These are phyloP conservation scores for Sphecodes monilicornis DNA, from an alignment of 2,888 invertebrate species.

Conservation along the genomic window DNA sequence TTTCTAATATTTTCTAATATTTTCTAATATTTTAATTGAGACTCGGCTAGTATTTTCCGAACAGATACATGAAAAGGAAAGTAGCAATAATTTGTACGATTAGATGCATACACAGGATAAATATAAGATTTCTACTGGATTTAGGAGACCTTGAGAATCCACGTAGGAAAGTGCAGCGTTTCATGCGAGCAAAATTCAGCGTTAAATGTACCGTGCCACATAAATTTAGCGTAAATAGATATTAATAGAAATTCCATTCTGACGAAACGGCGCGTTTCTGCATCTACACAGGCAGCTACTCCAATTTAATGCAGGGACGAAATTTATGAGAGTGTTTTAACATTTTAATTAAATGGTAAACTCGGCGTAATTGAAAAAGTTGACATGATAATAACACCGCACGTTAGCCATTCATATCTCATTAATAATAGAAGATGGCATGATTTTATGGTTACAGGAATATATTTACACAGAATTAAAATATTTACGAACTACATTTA, in stretches of 20 bases:
- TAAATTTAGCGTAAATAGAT: slow-evolving; percentile 56
- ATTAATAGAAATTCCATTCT: slow-evolving; percentile 55
- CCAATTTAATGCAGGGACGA: not conserved
- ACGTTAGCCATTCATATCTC: too few relatives aligned
- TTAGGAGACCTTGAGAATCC: not conserved
- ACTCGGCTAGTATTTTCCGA: too few relatives aligned
- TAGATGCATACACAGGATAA: not conserved
- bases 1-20: too few relatives aligned
- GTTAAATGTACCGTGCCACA: not conserved
- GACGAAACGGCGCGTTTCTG: not conserved
- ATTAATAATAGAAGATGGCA: not conserved
- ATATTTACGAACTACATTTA: not conserved
- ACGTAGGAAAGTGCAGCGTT: not conserved
- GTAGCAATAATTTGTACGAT: not conserved
- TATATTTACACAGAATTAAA: not conserved
- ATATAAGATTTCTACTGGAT: not conserved
- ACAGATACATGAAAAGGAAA: not conserved
- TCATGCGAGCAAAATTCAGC: not conserved
- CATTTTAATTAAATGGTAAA: not conserved
- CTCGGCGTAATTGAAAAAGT: not conserved
- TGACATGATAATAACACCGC: not conserved
- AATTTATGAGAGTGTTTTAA: not conserved
- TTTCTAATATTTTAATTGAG: too few relatives aligned
- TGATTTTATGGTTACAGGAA: not conserved
- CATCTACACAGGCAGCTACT: not conserved